Evolutionary conservation across 64 coral and sea anemone species (phyloP).

Genomic region (Cladopsammia gracilis): DNA sequence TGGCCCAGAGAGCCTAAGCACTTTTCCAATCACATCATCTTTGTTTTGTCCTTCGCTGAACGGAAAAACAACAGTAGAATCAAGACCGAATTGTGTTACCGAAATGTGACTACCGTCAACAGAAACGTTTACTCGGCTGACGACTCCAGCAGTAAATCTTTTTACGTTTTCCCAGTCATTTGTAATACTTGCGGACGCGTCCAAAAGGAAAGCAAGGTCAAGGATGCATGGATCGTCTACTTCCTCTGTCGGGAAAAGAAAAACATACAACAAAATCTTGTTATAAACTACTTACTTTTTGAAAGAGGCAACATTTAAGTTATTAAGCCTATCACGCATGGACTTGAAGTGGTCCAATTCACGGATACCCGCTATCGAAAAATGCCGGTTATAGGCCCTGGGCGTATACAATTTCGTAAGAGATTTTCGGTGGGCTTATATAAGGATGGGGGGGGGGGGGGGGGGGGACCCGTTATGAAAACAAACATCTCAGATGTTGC

Average conservation of each 20-base stretch:
- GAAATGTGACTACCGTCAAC: not conserved
- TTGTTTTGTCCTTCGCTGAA: conserved; percentile 7
- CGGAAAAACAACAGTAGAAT: not conserved
- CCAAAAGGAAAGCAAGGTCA: conserved; percentile 14
- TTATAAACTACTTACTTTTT: no score
- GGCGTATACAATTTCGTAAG: no score
- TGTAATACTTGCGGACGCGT: conserved; percentile 19
- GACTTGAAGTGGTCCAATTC: no score
- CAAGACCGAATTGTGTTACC: not conserved
- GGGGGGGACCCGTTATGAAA: no score
- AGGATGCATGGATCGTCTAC: conserved; percentile 26
- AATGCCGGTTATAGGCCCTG: no score
- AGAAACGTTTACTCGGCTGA: not conserved
- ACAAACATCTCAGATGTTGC: no score
- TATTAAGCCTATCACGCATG: no score
- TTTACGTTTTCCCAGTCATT: not conserved
- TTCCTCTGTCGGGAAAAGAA: not conserved
- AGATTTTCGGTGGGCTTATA: no score
- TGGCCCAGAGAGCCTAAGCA: not conserved
- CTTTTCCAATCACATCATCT: not conserved
- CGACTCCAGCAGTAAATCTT: not conserved
- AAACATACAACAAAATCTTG: no score
- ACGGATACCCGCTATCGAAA: no score
- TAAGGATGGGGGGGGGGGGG: no score
- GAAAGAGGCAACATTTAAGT: no score